Evolutionary conservation across 2,113 vertebrate genomes (phyloP).

Genomic region (Hippocampus comes): DNA sequence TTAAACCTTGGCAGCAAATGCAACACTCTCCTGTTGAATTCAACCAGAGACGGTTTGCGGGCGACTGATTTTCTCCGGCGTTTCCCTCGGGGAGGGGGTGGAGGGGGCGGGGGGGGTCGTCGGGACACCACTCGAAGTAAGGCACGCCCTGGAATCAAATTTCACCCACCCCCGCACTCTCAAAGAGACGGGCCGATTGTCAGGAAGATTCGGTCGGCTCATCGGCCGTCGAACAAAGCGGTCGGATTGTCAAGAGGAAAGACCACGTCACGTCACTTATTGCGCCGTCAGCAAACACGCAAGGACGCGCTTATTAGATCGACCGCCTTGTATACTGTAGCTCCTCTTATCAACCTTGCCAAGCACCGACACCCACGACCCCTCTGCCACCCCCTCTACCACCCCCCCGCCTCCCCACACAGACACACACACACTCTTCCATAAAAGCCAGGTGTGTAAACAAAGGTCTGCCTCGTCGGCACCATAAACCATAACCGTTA

Average conservation of each 20-base stretch:
- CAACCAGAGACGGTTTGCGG: conserved; percentile 14
- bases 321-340: conserved; percentile 37
- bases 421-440: conserved; percentile 31
- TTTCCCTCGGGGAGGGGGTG: not conserved
- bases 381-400: not conserved
- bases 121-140: conserved; percentile 28
- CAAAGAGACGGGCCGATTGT: conserved; percentile 21
- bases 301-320: conserved; percentile 29
- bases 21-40: conserved; percentile 48
- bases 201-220: conserved; percentile 12
- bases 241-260: conserved; percentile 21
- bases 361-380: not conserved
- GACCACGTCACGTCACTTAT: conserved; percentile 29
- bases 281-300: conserved; percentile 57
- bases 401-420: not conserved
- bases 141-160: conserved; percentile 30
- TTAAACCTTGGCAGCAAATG: conserved; percentile 37
- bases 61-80: conserved; percentile 1
- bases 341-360: conserved; percentile 41
- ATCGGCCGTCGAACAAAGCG: conserved; percentile 20
- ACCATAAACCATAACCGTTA: conserved; percentile 63
- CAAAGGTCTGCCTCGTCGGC: conserved; percentile 50
- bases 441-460: conserved; percentile 71
- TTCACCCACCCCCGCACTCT: conserved; percentile 40
- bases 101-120: conserved; percentile 13